Percentiles rank a stretch among this genome's conserved stretches.
phyloP scores from a whole-genome alignment of 2,888 invertebrate species.

The Drosophila koepferae region DNA sequence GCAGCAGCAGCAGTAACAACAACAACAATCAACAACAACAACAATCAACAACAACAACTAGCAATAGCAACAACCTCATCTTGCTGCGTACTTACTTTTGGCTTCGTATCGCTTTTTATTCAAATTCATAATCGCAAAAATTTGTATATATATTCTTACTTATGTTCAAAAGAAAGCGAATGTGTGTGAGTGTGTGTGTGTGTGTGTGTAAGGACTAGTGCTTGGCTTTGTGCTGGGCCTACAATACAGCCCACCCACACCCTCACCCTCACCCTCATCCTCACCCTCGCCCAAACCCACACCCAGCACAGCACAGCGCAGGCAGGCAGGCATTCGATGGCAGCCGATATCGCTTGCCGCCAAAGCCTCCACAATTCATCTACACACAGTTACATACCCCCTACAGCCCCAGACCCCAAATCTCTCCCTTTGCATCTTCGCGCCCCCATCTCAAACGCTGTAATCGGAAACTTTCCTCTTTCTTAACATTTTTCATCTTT shows the following conservation, averaged over 20 bases:
- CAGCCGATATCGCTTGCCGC: slow-evolving; percentile 30
- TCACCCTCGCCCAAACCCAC: neutral
- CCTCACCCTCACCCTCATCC: slow-evolving; percentile 1
- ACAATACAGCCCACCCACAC: slow-evolving; percentile 41
- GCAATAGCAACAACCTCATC: slow-evolving; percentile 10
- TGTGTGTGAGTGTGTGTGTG: slow-evolving; percentile 22
- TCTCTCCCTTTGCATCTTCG: slow-evolving; percentile 1
- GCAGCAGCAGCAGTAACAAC: slow-evolving; percentile 12
- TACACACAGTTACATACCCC: slow-evolving; percentile 14
- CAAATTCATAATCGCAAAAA: slow-evolving; percentile 84
- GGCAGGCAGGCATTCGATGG: slow-evolving; percentile 32
- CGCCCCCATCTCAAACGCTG: slow-evolving; percentile 44
- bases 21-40: slow-evolving; percentile 4
- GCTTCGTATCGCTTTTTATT: slow-evolving; percentile 82
- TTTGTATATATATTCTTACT: slow-evolving; percentile 77
- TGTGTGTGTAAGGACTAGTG: slow-evolving; percentile 55
- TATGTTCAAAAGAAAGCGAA: slow-evolving; percentile 68
- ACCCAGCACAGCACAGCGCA: neutral
- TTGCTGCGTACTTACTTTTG: slow-evolving; percentile 66
- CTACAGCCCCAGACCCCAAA: slow-evolving; percentile 22
- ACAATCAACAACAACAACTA: slow-evolving; percentile 4
- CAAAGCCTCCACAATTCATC: slow-evolving; percentile 9
- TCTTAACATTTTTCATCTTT: slow-evolving; percentile 80
- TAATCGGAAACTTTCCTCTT: slow-evolving; percentile 82
- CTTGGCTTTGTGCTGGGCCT: slow-evolving; percentile 73